phyloP scores from a whole-genome alignment of 2,888 invertebrate genomes.

The Seladonia tumulorum region DNA sequence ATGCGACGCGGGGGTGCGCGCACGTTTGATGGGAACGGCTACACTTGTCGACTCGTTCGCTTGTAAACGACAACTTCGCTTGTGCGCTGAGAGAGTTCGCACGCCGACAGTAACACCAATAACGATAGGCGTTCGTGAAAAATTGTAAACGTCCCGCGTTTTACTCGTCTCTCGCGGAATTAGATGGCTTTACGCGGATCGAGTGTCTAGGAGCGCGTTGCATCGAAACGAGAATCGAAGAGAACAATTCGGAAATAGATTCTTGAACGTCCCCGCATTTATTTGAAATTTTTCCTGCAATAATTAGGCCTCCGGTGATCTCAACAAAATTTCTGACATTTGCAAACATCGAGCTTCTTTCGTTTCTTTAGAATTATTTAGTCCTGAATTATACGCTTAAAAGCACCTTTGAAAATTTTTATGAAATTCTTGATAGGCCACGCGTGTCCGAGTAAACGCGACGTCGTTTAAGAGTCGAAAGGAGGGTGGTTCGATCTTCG shows the following conservation, averaged over 20 bases:
- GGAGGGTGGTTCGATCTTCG: neutral
- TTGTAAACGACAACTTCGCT: slow-evolving; percentile 65
- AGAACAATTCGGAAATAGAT: neutral
- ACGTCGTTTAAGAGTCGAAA: neutral
- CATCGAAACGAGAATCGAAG: neutral
- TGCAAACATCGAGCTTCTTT: neutral
- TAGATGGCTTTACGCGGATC: slow-evolving; percentile 45
- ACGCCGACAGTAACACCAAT: slow-evolving; percentile 46
- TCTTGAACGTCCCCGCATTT: neutral
- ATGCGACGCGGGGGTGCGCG: slow-evolving; percentile 51
- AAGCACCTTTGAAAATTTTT: neutral
- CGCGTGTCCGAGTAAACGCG: neutral
- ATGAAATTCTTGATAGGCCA: neutral
- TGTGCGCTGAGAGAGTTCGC: slow-evolving; percentile 42
- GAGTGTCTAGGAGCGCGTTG: slow-evolving; percentile 20
- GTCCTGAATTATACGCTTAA: neutral
- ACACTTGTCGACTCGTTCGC: slow-evolving; percentile 64
- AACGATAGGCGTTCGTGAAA: slow-evolving; percentile 48
- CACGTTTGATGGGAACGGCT: slow-evolving; percentile 59
- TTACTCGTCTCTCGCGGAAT: slow-evolving; percentile 28
- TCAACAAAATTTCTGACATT: neutral
- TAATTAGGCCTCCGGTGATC: too few species aligned
- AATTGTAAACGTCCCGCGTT: slow-evolving; percentile 49
- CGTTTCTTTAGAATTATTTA: neutral
- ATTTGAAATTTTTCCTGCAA: neutral